Evolutionary conservation across 1,140 invertebrate species (phyloP), one percentile per base, ranked within the genome.

Genomic region (Penaeus chinensis): DNA sequence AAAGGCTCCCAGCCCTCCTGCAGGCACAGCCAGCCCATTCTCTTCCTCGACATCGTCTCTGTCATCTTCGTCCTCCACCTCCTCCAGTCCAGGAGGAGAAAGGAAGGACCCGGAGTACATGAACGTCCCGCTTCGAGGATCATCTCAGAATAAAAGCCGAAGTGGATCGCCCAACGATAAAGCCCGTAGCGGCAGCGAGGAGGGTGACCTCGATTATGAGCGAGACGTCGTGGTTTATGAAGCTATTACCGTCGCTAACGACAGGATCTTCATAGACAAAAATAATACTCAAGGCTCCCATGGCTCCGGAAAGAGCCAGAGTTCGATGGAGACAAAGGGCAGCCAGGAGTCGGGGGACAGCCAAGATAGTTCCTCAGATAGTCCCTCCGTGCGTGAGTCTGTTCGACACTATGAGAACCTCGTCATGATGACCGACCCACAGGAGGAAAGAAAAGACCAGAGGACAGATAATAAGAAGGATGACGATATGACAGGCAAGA

Each of bases 121-220:
- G 3, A 90, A 90, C 62, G 89, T 90, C 24, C 86, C 95, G 95
- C 89, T 69, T 19, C 78, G 96, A 96, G 92, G 96, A 96, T 88
- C 81, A 27, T 42, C 87, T 90, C 96, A 97, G 93, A 96, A 96
- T 3, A 97, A 96, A 76, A 96, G 95, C 91, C 96, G 96, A 3
- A 96, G 96, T 0, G 96, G 96, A 91, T 93, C 91, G 71, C 76
- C 77, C 18, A 87, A 71, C 66, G 82, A 81, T 42, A 83, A 89
- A 76, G 42, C 81, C 20, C 71, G 82, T 8, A 66, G 69, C 60
- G 74, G 84, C 20, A 60, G 79, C 37, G 87, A 87, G 5, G 95
- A 24, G 95, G 66, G 85, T 7, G 91, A 95, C 91, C 93, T 93
- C 76, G 93, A 94, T 81, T 91, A 93, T 3, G 94, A 94, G 91